These are phyloP conservation scores for Hippocampus zosterae DNA, from an alignment of 2,113 vertebrate species.

Conservation along the genomic window DNA sequence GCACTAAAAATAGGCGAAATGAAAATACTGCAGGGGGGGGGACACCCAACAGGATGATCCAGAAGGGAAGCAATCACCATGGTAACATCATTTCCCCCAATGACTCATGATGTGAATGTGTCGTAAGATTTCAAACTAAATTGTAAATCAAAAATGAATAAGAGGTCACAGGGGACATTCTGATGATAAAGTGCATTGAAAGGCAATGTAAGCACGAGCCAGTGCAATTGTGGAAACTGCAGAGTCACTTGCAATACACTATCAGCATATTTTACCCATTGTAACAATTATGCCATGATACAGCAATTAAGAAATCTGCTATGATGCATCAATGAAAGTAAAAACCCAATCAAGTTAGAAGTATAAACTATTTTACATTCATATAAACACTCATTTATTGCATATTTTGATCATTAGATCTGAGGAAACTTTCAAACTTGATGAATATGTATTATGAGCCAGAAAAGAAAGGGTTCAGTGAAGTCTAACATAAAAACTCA, in stretches of 20 bases:
- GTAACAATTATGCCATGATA: not conserved
- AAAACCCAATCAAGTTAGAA: not conserved
- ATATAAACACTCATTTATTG: no score
- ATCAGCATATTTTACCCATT: not conserved
- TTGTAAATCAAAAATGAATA: not conserved
- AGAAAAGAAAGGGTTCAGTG: no score
- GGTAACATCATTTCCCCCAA: slow-evolving; percentile 18
- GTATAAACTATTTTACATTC: not conserved
- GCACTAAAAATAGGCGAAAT: not conserved
- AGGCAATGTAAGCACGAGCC: not conserved
- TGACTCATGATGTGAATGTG: not conserved
- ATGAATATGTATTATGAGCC: no score
- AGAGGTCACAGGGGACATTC: not conserved
- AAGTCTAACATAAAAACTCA: no score
- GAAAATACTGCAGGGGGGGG: not conserved
- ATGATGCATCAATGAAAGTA: not conserved
- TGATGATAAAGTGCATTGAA: not conserved
- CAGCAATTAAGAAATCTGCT: not conserved
- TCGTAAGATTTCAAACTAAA: not conserved
- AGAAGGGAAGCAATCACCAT: slow-evolving; percentile 17
- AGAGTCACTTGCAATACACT: not conserved
- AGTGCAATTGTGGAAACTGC: not conserved
- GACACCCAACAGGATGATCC: not conserved
- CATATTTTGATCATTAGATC: no score
- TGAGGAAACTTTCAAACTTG: no score